Conservation (phyloP, 2,113 vertebrate genomes). For the Datnioides undecimradiatus region DNA sequence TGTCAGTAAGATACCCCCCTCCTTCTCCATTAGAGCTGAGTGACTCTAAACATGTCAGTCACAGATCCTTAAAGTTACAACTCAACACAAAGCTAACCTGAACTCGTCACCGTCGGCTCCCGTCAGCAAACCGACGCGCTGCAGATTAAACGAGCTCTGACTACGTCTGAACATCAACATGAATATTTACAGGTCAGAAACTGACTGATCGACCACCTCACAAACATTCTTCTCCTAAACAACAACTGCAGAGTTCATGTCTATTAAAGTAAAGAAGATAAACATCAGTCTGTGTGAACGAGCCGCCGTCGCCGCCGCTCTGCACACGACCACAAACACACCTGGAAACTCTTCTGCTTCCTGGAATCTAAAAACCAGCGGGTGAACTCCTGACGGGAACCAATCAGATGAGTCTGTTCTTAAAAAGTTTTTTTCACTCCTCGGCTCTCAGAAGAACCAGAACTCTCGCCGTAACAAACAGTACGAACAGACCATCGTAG, state of each 20-base stretch:
- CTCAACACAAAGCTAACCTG: constrained; percentile 36
- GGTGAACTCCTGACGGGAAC: constrained; percentile 26
- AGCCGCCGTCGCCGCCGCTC: neutral
- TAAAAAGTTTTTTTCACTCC: constrained; percentile 11
- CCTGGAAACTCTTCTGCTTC: constrained; percentile 23
- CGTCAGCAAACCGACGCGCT: constrained; percentile 7
- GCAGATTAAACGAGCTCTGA: constrained; percentile 82
- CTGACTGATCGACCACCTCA: constrained; percentile 47
- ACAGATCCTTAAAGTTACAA: constrained; percentile 20
- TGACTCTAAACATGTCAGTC: constrained; percentile 37
- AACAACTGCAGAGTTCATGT: constrained; percentile 57
- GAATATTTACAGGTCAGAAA: constrained; percentile 64
- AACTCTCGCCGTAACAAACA: constrained; percentile 1
- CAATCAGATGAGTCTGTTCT: constrained; percentile 43
- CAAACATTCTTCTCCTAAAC: constrained; percentile 63
- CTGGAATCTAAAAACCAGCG: constrained; percentile 31
- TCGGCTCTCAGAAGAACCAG: constrained; percentile 16
- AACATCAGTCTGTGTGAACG: constrained; percentile 36
- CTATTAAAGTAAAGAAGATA: constrained; percentile 32
- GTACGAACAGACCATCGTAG: neutral
- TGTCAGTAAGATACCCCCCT: neutral
- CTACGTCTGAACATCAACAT: constrained; percentile 83
- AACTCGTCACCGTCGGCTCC: constrained; percentile 85
- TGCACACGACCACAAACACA: constrained; percentile 18
- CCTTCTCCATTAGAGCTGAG: neutral